phyloP scores from a whole-genome alignment of 2,797 vertebrate species.

The Antennarius maculatus region DNA sequence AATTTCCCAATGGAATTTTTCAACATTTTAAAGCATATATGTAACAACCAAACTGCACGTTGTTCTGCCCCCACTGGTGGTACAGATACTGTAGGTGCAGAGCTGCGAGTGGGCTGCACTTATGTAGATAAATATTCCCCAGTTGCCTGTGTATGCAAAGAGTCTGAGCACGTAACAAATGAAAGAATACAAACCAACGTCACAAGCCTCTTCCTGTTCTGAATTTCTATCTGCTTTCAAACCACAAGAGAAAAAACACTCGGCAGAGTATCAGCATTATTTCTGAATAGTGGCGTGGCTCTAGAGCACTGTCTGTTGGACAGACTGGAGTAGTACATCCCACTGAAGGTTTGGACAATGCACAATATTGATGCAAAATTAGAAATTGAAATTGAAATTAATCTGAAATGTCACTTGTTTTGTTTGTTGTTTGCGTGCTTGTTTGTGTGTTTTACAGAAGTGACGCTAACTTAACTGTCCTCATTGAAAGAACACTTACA shows the following conservation, averaged over 20 bases:
- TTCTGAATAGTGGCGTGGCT: conserved; percentile 8
- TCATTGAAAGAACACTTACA: conserved; percentile 1
- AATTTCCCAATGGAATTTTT: conserved; percentile 17
- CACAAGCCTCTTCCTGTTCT: conserved; percentile 45
- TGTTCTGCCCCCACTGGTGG: conserved; percentile 3
- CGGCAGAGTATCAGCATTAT: neutral
- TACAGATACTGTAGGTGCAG: neutral
- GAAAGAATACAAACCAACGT: conserved; percentile 5
- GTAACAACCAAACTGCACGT: conserved; percentile 28
- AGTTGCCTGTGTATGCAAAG: conserved; percentile 15
- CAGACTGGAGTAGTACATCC: conserved; percentile 46
- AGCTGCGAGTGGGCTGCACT: conserved; percentile 12
- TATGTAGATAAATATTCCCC: conserved; percentile 17
- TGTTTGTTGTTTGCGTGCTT: no score
- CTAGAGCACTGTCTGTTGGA: conserved; percentile 70
- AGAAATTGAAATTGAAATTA: neutral
- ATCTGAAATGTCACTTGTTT: neutral
- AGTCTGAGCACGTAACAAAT: conserved; percentile 4
- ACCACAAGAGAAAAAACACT: conserved; percentile 32
- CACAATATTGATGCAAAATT: neutral
- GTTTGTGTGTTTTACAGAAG: no score
- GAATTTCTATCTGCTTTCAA: conserved; percentile 15
- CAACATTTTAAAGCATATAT: conserved; percentile 21
- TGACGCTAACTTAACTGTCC: neutral
- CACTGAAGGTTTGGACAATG: neutral